Conservation (phyloP, 2,888 invertebrate species). For the Aricia artaxerxes region DNA sequence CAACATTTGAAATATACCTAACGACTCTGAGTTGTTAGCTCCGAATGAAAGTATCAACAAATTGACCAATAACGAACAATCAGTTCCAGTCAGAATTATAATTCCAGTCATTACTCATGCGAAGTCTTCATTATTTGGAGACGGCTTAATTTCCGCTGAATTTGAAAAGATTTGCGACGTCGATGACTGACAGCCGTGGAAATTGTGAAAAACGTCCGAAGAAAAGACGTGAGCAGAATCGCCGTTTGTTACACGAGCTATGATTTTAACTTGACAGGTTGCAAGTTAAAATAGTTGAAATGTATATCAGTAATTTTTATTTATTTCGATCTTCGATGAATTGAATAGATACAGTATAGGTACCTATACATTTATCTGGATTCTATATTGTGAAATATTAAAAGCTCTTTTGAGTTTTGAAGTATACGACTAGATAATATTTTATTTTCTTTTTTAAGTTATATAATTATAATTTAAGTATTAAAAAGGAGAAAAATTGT, state of each 20-base stretch:
- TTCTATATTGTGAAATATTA: no score
- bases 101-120: slow-evolving; percentile 16
- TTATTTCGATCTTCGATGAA: not conserved
- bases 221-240: slow-evolving; percentile 46
- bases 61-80: slow-evolving; percentile 12
- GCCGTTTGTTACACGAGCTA: slow-evolving; percentile 47
- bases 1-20: not conserved
- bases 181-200: slow-evolving; percentile 62
- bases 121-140: slow-evolving; percentile 19
- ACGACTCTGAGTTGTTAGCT: not conserved
- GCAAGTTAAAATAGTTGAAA: not conserved
- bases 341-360: not conserved
- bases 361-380: no score
- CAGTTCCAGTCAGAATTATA: slow-evolving; percentile 13
- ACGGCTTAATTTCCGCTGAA: slow-evolving; percentile 6
- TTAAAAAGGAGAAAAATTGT: no score
- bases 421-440: no score
- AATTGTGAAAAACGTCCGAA: slow-evolving; percentile 51
- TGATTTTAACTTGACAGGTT: slow-evolving; percentile 39
- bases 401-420: no score
- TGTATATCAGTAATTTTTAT: not conserved
- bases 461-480: no score
- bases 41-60: not conserved
- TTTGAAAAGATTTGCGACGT: slow-evolving; percentile 37
- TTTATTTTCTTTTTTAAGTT: no score